A percentile compares a stretch with the other conserved stretches of the same genome.
Evolutionary conservation across 1,140 invertebrate genomes (phyloP).

Genomic region (Aphis gossypii): DNA sequence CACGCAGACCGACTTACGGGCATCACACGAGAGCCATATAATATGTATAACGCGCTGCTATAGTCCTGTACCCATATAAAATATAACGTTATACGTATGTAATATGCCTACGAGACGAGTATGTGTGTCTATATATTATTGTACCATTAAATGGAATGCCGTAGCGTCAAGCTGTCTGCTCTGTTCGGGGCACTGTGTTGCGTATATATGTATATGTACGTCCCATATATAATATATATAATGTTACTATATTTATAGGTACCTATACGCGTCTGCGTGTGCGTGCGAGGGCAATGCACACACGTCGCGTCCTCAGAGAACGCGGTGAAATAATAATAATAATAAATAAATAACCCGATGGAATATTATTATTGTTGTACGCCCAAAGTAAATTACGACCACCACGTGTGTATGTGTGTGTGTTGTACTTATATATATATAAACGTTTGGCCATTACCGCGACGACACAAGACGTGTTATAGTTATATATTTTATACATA

Average conservation of each 20-base stretch:
- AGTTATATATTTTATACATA: not conserved
- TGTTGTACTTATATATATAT: not conserved
- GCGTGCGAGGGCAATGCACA: not conserved
- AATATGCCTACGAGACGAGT: not conserved
- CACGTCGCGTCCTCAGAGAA: not conserved
- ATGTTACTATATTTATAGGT: not conserved
- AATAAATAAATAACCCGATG: constrained; percentile 39
- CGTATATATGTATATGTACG: not conserved
- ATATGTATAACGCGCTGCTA: not conserved
- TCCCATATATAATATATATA: not conserved
- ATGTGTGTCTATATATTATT: not conserved
- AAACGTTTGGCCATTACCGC: constrained; percentile 49
- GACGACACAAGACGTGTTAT: not conserved
- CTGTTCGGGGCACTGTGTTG: not conserved
- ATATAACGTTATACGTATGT: not conserved
- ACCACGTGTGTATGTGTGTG: not conserved
- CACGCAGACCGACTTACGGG: not conserved
- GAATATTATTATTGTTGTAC: constrained; percentile 42
- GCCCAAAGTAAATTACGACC: constrained; percentile 49
- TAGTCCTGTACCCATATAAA: not conserved
- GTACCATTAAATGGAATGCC: constrained; percentile 50
- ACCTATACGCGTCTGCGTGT: not conserved
- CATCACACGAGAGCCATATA: not conserved
- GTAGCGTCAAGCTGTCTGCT: constrained; percentile 54
- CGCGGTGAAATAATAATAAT: constrained; percentile 8